These are phyloP conservation scores for Pseudochaenichthys georgianus DNA, from an alignment of 2,797 vertebrate species.

Conservation along the genomic window DNA sequence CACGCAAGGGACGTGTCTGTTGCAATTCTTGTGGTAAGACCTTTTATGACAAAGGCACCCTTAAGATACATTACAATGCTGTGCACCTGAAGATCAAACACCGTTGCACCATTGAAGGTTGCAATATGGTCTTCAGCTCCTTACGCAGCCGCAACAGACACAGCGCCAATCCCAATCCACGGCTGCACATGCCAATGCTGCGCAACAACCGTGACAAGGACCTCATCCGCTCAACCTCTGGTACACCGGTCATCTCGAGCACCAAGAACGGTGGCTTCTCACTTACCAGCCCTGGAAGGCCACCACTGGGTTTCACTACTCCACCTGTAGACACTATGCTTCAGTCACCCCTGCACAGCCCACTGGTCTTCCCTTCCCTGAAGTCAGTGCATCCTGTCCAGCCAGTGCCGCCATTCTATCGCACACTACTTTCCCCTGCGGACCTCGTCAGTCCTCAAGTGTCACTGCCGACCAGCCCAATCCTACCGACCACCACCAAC, in stretches of 20 bases:
- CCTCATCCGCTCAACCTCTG: constrained; percentile 93
- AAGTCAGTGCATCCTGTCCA: constrained; percentile 98
- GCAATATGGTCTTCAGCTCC: constrained; percentile 98
- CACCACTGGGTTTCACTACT: constrained; percentile 95
- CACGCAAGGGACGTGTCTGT: constrained; percentile 97
- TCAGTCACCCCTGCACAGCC: constrained; percentile 94
- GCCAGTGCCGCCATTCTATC: constrained; percentile 96
- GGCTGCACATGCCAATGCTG: constrained; percentile 93
- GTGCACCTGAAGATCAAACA: constrained; percentile 99
- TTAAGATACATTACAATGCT: constrained; percentile 99
- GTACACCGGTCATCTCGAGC: constrained; percentile 97
- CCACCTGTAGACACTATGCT: constrained; percentile 94
- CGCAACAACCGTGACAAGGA: constrained; percentile 99
- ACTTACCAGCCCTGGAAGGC: constrained; percentile 95
- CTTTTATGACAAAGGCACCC: constrained; percentile 92
- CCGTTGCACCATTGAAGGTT: constrained; percentile 95
- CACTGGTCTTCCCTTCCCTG: constrained; percentile 94
- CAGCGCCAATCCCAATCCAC: constrained; percentile 97
- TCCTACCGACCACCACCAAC: constrained; percentile 90
- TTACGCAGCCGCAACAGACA: constrained; percentile 96
- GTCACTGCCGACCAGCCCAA: constrained; percentile 95
- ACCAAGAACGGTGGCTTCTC: constrained; percentile 92
- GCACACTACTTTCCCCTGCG: constrained; percentile 93
- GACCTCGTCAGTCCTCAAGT: constrained; percentile 96
- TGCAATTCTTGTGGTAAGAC: constrained; percentile 99